Percentiles rank a stretch among this genome's conserved stretches.
phyloP scores from a whole-genome alignment of 37 sponge, comb jelly and placozoan species.

The Aphrocallistes beatrix region DNA sequence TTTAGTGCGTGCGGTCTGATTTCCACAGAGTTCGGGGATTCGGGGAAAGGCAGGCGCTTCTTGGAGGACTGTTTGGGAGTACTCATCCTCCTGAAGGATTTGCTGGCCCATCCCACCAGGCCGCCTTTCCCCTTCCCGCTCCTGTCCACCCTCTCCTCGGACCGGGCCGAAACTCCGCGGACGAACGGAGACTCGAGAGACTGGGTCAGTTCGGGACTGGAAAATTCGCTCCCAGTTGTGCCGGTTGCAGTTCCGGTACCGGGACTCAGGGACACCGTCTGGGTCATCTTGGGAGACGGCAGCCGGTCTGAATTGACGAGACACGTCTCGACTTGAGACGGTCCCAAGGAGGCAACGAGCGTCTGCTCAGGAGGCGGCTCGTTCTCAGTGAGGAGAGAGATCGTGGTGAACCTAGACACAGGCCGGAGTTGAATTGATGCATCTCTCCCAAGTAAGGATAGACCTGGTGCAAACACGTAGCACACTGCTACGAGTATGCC shows the following conservation, averaged over 20 bases:
- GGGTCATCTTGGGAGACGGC: neutral
- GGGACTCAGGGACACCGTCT: neutral
- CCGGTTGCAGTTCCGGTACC: neutral
- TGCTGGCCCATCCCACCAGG: neutral
- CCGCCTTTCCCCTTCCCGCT: neutral
- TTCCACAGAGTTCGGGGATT: neutral
- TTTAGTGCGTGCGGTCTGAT: neutral
- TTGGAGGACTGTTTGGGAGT: neutral
- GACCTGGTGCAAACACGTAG: too few relatives aligned
- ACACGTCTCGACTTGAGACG: neutral
- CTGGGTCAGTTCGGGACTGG: neutral
- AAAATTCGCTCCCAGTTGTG: neutral
- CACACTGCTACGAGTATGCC: too few relatives aligned
- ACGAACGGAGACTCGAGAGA: neutral
- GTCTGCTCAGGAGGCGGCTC: neutral
- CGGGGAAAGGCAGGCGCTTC: neutral
- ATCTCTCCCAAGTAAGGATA: too few relatives aligned
- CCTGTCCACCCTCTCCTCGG: neutral
- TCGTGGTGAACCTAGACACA: neutral
- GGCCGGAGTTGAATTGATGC: neutral
- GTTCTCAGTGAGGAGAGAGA: neutral
- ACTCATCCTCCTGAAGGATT: constrained; percentile 8
- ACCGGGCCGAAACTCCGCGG: neutral
- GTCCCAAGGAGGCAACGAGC: neutral
- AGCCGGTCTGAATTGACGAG: neutral